These are phyloP conservation scores for Drosophila pseudotakahashii DNA, from an alignment of 2,888 invertebrate species.

Conservation along the genomic window DNA sequence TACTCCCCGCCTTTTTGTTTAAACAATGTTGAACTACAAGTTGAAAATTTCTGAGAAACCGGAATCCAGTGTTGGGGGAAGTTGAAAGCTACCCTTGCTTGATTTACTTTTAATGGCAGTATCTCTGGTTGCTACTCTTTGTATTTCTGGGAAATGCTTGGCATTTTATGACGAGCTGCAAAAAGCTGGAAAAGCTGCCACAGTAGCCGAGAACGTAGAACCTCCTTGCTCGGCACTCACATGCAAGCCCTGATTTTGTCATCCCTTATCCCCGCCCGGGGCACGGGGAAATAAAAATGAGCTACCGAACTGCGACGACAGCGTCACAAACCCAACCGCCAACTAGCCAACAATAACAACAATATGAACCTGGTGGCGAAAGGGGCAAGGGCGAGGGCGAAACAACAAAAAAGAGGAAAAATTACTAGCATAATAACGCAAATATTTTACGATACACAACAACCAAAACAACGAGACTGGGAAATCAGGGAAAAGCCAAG, in stretches of 20 bases:
- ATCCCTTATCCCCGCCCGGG: constrained; percentile 64
- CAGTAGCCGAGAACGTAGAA: constrained; percentile 24
- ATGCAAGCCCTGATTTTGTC: constrained; percentile 64
- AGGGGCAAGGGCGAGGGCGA: constrained; percentile 8
- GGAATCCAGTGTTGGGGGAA: constrained; percentile 19
- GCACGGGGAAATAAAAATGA: constrained; percentile 74
- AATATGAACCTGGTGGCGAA: constrained; percentile 34
- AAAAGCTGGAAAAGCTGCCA: constrained; percentile 4
- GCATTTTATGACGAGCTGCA: constrained; percentile 64
- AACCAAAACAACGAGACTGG: constrained; percentile 33
- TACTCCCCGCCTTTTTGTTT: background rate
- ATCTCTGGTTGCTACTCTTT: constrained; percentile 41
- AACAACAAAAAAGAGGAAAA: constrained; percentile 40
- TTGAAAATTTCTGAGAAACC: constrained; percentile 46
- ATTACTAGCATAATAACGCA: constrained; percentile 80
- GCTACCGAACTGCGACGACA: constrained; percentile 61
- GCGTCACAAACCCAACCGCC: constrained; percentile 30
- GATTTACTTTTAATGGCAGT: constrained; percentile 75
- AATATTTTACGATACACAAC: constrained; percentile 73
- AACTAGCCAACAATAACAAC: constrained; percentile 31
- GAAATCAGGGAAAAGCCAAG: constrained; percentile 70
- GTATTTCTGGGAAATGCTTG: constrained; percentile 53
- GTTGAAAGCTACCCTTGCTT: constrained; percentile 41
- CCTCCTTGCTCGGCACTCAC: constrained; percentile 46
- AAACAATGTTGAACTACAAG: constrained; percentile 44